phyloP scores from a whole-genome alignment of 2,113 vertebrate genomes.

The Notarius quadriscutis region DNA sequence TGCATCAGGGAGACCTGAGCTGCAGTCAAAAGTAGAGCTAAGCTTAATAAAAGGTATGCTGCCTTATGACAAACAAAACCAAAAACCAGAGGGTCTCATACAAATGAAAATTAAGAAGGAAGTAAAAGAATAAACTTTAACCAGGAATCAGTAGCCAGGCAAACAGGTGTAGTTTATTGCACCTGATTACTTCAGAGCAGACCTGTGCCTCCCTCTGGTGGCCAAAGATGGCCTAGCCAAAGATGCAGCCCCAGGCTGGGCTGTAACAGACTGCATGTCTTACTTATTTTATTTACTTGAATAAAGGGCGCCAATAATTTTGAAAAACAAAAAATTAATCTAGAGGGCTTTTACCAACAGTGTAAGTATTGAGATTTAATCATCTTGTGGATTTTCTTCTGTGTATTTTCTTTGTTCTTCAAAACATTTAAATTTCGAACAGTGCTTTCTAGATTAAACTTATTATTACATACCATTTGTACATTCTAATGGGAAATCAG shows the following conservation, averaged over 20 bases:
- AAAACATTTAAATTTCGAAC: background rate
- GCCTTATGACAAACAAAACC: background rate
- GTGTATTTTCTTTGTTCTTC: background rate
- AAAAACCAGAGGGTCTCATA: too few species aligned
- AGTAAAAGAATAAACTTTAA: too few species aligned
- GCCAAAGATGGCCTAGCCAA: too few species aligned
- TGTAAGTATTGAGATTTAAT: background rate
- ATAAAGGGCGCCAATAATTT: background rate
- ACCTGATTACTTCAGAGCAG: background rate
- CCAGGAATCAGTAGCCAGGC: background rate
- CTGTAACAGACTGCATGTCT: background rate
- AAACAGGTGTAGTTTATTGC: background rate
- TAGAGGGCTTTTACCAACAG: background rate
- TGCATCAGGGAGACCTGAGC: background rate
- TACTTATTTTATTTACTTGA: background rate
- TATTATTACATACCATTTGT: background rate
- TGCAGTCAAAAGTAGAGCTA: background rate
- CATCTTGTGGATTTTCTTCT: background rate
- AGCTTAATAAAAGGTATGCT: background rate
- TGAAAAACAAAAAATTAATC: background rate
- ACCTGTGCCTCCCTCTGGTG: background rate
- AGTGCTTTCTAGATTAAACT: background rate
- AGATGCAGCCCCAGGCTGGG: too few species aligned
- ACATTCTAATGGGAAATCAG: background rate
- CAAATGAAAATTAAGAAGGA: background rate